Conservation (phyloP, 2,888 invertebrate species). For the Eubasilissa splendida region DNA sequence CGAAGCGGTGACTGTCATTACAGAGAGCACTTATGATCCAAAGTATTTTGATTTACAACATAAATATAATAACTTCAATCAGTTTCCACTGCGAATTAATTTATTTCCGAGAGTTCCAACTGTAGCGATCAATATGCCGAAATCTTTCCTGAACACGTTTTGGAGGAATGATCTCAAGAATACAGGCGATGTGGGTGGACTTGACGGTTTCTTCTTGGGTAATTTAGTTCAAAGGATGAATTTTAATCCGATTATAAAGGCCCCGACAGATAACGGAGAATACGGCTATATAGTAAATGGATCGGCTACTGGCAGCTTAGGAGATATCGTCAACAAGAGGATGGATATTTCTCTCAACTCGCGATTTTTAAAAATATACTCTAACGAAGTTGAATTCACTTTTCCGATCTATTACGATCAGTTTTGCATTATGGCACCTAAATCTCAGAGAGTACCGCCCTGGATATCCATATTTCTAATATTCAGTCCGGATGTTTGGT, state of each 20-base stretch:
- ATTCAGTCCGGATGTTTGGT: conserved; percentile 59
- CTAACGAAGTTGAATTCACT: conserved; percentile 64
- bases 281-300: conserved; percentile 61
- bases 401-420: conserved; percentile 63
- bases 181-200: conserved; percentile 61
- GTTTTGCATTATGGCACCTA: conserved; percentile 66
- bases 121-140: conserved; percentile 58
- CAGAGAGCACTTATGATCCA: neutral
- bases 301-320: conserved; percentile 62
- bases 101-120: conserved; percentile 63
- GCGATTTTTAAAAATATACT: conserved; percentile 64
- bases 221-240: conserved; percentile 63
- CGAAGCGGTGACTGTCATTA: conserved; percentile 22
- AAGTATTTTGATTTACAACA: conserved; percentile 13
- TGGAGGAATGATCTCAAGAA: conserved; percentile 56
- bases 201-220: conserved; percentile 64
- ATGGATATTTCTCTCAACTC: conserved; percentile 65
- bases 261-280: conserved; percentile 59
- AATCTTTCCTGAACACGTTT: conserved; percentile 58
- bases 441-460: conserved; percentile 64
- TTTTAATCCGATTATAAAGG: conserved; percentile 61
- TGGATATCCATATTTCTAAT: conserved; percentile 64
- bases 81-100: conserved; percentile 63
- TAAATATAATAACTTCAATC: conserved; percentile 61
- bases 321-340: conserved; percentile 62